phyloP scores from a whole-genome alignment of 2,113 vertebrate genomes.

The Desmodus rotundus region DNA sequence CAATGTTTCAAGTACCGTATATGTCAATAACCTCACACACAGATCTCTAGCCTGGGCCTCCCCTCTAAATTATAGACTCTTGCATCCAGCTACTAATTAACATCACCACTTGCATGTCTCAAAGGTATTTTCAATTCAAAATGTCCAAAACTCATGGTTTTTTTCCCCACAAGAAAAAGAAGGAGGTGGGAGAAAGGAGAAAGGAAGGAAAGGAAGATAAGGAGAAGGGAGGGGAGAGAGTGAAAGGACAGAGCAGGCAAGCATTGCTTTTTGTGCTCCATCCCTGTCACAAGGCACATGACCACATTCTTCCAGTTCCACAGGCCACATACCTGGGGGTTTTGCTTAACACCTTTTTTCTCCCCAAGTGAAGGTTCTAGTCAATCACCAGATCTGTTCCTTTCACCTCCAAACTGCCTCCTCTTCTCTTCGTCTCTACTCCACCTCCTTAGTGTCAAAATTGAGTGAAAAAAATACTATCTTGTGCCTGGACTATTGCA shows the following conservation, averaged over 20 bases:
- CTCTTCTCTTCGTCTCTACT: not conserved
- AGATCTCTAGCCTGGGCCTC: not conserved
- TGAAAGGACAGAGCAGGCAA: not conserved
- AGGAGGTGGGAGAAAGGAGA: not conserved
- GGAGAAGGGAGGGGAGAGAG: too few species aligned
- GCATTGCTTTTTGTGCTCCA: not conserved
- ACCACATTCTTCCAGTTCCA: not conserved
- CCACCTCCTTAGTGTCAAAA: not conserved
- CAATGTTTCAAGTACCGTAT: not conserved
- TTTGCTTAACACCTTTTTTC: not conserved
- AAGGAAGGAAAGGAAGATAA: not conserved
- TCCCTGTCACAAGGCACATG: not conserved
- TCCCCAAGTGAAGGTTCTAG: not conserved
- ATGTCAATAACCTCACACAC: not conserved
- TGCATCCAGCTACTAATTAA: not conserved
- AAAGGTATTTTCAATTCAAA: not conserved
- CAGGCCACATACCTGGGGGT: not conserved
- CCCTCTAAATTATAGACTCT: not conserved
- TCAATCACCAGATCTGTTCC: not conserved
- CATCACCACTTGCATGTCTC: not conserved
- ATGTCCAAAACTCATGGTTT: not conserved
- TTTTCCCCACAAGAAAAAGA: not conserved
- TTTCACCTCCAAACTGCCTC: not conserved
- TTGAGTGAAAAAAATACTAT: not conserved
- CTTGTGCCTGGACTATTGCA: not conserved